These are phyloP conservation scores for Bembecia ichneumoniformis DNA, from an alignment of 2,888 invertebrate species.

Conservation along the genomic window DNA sequence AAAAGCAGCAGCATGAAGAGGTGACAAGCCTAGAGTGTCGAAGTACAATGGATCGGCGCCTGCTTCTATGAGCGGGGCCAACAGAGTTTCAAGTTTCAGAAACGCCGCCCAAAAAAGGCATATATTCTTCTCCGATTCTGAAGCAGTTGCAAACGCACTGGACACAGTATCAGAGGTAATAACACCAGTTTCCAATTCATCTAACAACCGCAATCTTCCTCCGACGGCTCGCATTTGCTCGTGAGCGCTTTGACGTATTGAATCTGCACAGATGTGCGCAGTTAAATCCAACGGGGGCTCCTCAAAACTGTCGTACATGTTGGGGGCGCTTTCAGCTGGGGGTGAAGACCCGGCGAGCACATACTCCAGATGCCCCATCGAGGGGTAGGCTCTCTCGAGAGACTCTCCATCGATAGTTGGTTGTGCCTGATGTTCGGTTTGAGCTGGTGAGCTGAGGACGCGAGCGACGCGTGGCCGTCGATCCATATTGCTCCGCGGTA, in stretches of 20 bases:
- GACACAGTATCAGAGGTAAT: slow-evolving; percentile 71
- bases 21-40: slow-evolving; percentile 81
- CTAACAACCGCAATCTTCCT: slow-evolving; percentile 77
- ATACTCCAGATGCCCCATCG: slow-evolving; percentile 79
- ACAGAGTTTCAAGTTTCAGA: slow-evolving; percentile 76
- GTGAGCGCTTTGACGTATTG: slow-evolving; percentile 79
- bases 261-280: slow-evolving; percentile 81
- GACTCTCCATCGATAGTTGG: slow-evolving; percentile 52
- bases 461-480: slow-evolving; percentile 40
- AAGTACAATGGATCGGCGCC: slow-evolving; percentile 80
- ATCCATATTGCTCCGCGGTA: slow-evolving; percentile 34
- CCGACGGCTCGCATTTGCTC: slow-evolving; percentile 82
- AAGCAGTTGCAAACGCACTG: slow-evolving; percentile 67
- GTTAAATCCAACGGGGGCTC: slow-evolving; percentile 79
- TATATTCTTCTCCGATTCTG: slow-evolving; percentile 79
- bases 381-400: slow-evolving; percentile 78
- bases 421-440: slow-evolving; percentile 23
- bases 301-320: slow-evolving; percentile 86
- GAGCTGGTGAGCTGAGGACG: slow-evolving; percentile 30
- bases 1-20: slow-evolving; percentile 83
- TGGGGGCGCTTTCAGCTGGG: slow-evolving; percentile 84
- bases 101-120: slow-evolving; percentile 83
- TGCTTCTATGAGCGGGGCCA: slow-evolving; percentile 74
- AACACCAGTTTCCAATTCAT: slow-evolving; percentile 81
- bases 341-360: slow-evolving; percentile 86